Percentiles rank a stretch among this genome's conserved stretches.
phyloP scores from a whole-genome alignment of 2,888 invertebrate species.

The Brachypalpus laphriformis region DNA sequence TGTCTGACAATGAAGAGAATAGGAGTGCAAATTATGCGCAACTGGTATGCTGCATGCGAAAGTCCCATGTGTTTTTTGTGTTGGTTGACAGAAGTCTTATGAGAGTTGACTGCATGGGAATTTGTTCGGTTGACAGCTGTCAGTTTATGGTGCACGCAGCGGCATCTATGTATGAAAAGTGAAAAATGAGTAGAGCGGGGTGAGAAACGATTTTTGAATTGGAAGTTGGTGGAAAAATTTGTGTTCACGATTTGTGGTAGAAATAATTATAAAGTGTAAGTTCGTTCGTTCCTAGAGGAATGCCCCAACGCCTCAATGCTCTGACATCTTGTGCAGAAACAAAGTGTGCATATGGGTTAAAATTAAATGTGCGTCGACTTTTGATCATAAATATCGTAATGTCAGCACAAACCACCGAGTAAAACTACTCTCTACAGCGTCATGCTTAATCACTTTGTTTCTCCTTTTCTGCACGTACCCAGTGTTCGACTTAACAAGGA shows the following conservation, averaged over 20 bases:
- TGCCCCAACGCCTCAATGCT: too few species aligned
- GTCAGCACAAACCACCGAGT: too few species aligned
- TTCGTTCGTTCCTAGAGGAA: too few species aligned
- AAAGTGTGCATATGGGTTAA: too few species aligned
- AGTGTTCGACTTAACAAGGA: too few species aligned
- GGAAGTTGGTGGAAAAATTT: neutral
- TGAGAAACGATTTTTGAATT: neutral
- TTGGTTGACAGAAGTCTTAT: slow-evolving; percentile 9
- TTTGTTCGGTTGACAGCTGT: neutral
- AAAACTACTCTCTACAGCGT: too few species aligned
- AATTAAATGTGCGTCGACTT: too few species aligned
- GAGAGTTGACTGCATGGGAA: slow-evolving; percentile 11
- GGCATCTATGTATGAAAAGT: neutral
- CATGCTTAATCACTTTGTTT: too few species aligned
- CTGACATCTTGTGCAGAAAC: too few species aligned
- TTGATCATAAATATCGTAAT: too few species aligned
- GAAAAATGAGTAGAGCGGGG: neutral
- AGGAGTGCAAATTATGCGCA: slow-evolving; percentile 65
- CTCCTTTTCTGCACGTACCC: too few species aligned
- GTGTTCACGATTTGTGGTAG: neutral
- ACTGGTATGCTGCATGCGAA: slow-evolving; percentile 65
- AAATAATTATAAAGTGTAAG: too few species aligned
- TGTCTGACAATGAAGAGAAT: slow-evolving; percentile 14
- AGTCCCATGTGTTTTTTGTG: slow-evolving; percentile 26
- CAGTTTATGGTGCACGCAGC: neutral